Percentiles rank a stretch among this genome's conserved stretches.
Evolutionary conservation across 2,888 invertebrate species (phyloP).

Genomic region (Tenthredo amoena): DNA sequence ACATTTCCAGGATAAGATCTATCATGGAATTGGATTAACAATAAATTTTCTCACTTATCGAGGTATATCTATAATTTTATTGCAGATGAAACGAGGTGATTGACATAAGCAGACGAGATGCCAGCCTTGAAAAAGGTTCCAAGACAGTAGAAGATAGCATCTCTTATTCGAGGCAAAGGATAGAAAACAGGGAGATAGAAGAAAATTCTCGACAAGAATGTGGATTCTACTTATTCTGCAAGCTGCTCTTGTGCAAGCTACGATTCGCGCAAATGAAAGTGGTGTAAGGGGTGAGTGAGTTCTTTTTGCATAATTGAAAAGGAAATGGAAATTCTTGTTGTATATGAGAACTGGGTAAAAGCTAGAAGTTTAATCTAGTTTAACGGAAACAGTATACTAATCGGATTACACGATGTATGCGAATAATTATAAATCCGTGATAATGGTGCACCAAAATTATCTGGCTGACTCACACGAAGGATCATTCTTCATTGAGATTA

Average conservation of each 20-base stretch:
- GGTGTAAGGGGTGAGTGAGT: conserved; percentile 39
- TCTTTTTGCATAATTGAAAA: background rate
- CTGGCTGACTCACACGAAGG: background rate
- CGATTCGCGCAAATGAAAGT: conserved; percentile 27
- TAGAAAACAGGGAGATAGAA: background rate
- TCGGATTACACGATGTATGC: background rate
- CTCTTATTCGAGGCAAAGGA: background rate
- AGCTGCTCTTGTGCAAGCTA: conserved; percentile 61
- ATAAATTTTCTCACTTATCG: background rate
- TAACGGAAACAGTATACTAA: background rate
- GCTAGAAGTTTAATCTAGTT: background rate
- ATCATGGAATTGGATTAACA: background rate
- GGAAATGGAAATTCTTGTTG: background rate
- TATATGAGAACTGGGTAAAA: background rate
- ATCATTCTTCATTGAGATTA: conserved; percentile 35
- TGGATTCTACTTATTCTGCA: conserved; percentile 66
- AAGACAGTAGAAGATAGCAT: background rate
- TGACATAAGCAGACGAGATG: conserved; percentile 6
- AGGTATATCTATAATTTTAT: background rate
- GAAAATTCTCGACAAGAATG: conserved; percentile 60
- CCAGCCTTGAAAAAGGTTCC: background rate
- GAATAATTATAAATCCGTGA: conserved; percentile 6
- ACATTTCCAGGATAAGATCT: background rate
- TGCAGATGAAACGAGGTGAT: conserved; percentile 19
- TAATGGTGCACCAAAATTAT: conserved; percentile 1